phyloP scores from a whole-genome alignment of 2,797 vertebrate genomes.

The Anguilla anguilla region DNA sequence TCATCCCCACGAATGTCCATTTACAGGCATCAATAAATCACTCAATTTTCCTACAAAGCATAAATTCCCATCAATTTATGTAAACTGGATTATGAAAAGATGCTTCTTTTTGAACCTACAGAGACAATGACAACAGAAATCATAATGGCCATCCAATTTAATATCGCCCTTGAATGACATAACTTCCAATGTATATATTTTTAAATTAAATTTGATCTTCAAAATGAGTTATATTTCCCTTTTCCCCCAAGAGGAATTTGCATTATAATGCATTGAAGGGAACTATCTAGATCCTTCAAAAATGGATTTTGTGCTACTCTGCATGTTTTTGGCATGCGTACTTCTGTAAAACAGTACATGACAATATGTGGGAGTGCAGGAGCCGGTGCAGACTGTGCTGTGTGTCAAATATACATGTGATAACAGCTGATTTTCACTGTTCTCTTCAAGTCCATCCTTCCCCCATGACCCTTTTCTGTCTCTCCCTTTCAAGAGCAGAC shows the following conservation, averaged over 20 bases:
- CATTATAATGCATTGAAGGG: constrained; percentile 16
- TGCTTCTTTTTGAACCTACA: constrained; percentile 3
- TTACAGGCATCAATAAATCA: constrained; percentile 7
- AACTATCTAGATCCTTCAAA: background rate
- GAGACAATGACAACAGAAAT: constrained; percentile 3
- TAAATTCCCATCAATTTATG: constrained; percentile 14
- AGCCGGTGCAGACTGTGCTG: background rate
- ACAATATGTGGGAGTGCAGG: background rate
- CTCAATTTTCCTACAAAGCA: constrained; percentile 10
- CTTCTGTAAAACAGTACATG: background rate
- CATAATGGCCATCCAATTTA: constrained; percentile 11
- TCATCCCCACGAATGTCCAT: background rate
- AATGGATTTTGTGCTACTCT: background rate
- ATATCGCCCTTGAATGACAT: background rate
- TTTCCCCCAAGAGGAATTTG: constrained; percentile 28
- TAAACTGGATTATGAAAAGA: constrained; percentile 12
- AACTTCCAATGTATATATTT: background rate
- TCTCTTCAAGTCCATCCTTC: background rate
- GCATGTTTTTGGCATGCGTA: background rate
- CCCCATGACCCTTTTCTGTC: background rate
- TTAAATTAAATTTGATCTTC: constrained; percentile 10
- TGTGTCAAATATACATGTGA: background rate
- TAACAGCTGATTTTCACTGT: background rate
- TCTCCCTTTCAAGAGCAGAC: constrained; percentile 33
- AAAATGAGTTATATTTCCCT: constrained; percentile 28